These are phyloP conservation scores for Podiceps cristatus DNA, from an alignment of 2,113 vertebrate genomes.

Conservation along the genomic window DNA sequence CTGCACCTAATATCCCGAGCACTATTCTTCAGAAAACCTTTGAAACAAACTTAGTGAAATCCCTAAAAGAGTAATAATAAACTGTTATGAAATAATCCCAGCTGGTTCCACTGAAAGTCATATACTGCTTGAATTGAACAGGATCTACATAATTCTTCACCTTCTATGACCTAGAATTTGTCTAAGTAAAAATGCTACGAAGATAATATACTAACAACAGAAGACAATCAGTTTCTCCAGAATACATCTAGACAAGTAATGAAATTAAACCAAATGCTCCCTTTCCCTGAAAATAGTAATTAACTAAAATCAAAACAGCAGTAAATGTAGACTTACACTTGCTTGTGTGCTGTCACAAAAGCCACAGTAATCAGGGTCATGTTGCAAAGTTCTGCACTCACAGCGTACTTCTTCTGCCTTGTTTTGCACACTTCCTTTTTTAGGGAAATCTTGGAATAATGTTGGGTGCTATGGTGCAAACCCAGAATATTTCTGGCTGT, in stretches of 20 bases:
- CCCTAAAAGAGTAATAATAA: constrained; percentile 57
- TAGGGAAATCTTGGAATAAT: background rate
- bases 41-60: constrained; percentile 60
- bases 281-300: background rate
- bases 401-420: background rate
- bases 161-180: constrained; percentile 44
- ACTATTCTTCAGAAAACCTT: constrained; percentile 68
- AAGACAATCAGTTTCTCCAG: background rate
- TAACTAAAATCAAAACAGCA: background rate
- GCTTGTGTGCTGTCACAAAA: background rate
- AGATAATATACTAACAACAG: background rate
- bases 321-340: background rate
- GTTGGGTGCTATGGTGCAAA: background rate
- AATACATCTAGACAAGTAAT: background rate
- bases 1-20: constrained; percentile 31
- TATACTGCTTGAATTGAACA: constrained; percentile 39
- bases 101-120: constrained; percentile 61
- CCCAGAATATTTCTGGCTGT: background rate
- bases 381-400: background rate
- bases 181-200: background rate
- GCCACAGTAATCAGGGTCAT: background rate
- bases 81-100: constrained; percentile 62
- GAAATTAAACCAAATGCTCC: background rate
- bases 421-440: background rate
- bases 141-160: constrained; percentile 61